These are phyloP conservation scores for Clarias pachynema DNA, from an alignment of 2,797 vertebrate genomes.

Conservation along the genomic window DNA sequence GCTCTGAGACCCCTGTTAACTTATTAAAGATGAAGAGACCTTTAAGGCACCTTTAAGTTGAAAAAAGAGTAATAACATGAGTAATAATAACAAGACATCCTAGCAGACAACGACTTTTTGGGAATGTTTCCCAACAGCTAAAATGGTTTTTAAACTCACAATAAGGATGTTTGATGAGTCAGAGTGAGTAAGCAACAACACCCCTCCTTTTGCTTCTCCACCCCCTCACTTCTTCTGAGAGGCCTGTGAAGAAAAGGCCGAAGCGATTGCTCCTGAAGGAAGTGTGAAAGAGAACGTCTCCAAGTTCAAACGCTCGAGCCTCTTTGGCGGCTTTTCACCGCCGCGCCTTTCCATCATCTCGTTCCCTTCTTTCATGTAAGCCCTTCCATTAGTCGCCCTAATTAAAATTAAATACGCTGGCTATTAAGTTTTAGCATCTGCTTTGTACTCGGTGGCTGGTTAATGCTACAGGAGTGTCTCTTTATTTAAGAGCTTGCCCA, in stretches of 20 bases:
- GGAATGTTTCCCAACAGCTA: too few species aligned
- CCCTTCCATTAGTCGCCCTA: slow-evolving; percentile 78
- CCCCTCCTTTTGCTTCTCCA: slow-evolving; percentile 5
- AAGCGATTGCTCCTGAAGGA: slow-evolving; percentile 13
- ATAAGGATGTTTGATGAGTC: neutral
- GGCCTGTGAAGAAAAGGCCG: slow-evolving; percentile 20
- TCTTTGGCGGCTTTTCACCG: slow-evolving; percentile 56
- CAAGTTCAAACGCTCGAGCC: slow-evolving; percentile 50
- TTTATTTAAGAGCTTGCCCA: slow-evolving; percentile 67
- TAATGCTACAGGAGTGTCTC: slow-evolving; percentile 70
- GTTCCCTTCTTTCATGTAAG: slow-evolving; percentile 71
- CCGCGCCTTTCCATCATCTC: slow-evolving; percentile 72
- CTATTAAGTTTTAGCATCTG: slow-evolving; percentile 73
- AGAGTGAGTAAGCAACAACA: neutral
- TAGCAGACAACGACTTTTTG: too few species aligned
- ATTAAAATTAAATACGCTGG: slow-evolving; percentile 80
- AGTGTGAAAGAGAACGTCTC: slow-evolving; percentile 25
- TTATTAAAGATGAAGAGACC: too few species aligned
- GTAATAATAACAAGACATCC: neutral
- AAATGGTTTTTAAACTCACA: neutral
- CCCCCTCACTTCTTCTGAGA: slow-evolving; percentile 22
- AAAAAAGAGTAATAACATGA: too few species aligned
- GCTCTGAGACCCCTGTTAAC: too few species aligned
- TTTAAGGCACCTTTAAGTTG: too few species aligned
- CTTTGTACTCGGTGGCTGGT: slow-evolving; percentile 78